Evolutionary conservation across 1,140 invertebrate genomes (phyloP).

Genomic region (Odontomachus brunneus): DNA sequence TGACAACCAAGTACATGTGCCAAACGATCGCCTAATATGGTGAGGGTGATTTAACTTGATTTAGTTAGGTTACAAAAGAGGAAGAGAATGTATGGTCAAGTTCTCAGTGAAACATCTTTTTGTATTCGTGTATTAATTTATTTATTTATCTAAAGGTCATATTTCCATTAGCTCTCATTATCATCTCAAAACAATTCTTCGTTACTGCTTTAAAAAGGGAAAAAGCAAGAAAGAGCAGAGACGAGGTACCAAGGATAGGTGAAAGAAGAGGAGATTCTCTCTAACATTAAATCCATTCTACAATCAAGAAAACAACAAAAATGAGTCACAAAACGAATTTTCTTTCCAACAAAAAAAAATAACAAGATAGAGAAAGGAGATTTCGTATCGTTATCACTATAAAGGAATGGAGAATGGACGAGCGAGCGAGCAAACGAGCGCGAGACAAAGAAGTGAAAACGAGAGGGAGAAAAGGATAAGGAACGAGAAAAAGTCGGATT

Average conservation of each 20-base stretch:
- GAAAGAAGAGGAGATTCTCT: constrained; percentile 2
- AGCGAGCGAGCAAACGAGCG: background rate
- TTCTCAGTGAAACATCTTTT: constrained; percentile 4
- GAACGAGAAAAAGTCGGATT: constrained; percentile 52
- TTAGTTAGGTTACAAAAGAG: background rate
- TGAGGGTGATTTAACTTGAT: no score
- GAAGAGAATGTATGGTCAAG: background rate
- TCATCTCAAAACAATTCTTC: constrained; percentile 77
- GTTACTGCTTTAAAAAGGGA: constrained; percentile 74
- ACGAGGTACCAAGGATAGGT: constrained; percentile 10
- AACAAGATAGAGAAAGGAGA: background rate
- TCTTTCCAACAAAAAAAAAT: constrained; percentile 38
- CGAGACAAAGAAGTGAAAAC: background rate
- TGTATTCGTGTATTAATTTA: constrained; percentile 64
- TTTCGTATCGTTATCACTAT: constrained; percentile 1
- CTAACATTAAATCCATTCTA: constrained; percentile 18
- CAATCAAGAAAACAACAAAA: background rate
- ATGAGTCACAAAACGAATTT: background rate
- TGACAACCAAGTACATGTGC: no score
- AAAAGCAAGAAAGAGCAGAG: constrained; percentile 64
- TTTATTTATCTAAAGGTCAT: constrained; percentile 84
- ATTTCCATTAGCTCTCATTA: constrained; percentile 67
- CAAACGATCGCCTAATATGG: no score
- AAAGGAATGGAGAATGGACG: background rate
- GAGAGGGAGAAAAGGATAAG: constrained; percentile 27